phyloP scores from a whole-genome alignment of 1,140 invertebrate species.

The Babylonia areolata region DNA sequence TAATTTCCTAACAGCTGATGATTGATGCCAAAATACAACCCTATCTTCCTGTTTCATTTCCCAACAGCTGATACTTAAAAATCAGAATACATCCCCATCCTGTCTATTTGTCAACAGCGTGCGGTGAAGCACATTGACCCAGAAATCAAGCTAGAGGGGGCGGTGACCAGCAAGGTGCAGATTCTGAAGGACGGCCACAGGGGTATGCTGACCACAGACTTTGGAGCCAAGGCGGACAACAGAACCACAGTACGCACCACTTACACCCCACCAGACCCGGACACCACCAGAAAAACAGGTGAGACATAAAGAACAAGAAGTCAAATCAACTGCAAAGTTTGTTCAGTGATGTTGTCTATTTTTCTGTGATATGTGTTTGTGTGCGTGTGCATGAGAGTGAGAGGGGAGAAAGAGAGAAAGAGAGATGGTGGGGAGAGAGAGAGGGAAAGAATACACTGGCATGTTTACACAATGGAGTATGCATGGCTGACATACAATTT shows the following conservation, averaged over 20 bases:
- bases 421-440: too few relatives aligned
- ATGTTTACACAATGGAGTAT: too few relatives aligned
- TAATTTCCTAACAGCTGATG: too few relatives aligned
- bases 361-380: neutral
- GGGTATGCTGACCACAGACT: conserved; percentile 66
- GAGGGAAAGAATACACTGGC: too few relatives aligned
- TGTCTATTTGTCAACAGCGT: neutral
- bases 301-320: conserved; percentile 12
- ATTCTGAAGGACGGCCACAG: conserved; percentile 67
- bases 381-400: neutral
- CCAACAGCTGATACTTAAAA: too few relatives aligned
- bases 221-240: conserved; percentile 61
- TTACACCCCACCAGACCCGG: conserved; percentile 65
- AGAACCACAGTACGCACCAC: conserved; percentile 66
- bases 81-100: too few relatives aligned
- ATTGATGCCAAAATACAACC: too few relatives aligned
- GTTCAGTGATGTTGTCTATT: too few relatives aligned
- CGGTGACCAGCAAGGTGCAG: conserved; percentile 60
- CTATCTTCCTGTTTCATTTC: too few relatives aligned
- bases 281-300: conserved; percentile 63
- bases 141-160: conserved; percentile 32
- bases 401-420: too few relatives aligned
- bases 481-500: too few relatives aligned
- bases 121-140: conserved; percentile 36
- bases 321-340: too few relatives aligned